phyloP scores from a whole-genome alignment of 2,797 vertebrate genomes.

The Orientallactaga sibirica region DNA sequence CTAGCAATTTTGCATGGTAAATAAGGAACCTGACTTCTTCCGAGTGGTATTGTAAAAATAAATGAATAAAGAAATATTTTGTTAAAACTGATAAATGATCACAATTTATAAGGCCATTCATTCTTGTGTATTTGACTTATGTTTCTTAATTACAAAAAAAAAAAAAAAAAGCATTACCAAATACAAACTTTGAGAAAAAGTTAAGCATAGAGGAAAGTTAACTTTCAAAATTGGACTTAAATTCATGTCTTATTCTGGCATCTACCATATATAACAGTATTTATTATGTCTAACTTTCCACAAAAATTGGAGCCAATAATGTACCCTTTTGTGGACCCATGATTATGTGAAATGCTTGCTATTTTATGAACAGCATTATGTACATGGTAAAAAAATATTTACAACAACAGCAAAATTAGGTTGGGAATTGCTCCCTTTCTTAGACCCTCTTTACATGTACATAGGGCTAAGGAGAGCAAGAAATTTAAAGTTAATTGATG shows the following conservation, averaged over 20 bases:
- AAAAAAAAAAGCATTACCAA: not conserved
- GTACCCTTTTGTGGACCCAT: not conserved
- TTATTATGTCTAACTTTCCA: not conserved
- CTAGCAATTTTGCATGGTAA: not conserved
- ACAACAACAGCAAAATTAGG: conserved; percentile 26
- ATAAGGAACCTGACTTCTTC: not conserved
- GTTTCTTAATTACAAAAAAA: not conserved
- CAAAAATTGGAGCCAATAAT: not conserved
- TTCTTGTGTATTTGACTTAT: conserved; percentile 28
- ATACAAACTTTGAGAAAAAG: not conserved
- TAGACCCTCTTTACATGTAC: not conserved
- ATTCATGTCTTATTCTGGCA: not conserved
- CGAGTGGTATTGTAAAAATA: not conserved
- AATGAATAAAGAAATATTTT: not conserved
- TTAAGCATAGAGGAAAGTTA: not conserved
- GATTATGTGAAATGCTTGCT: not conserved
- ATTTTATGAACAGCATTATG: not conserved
- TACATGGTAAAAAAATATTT: conserved; percentile 1
- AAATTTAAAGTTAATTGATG: not conserved
- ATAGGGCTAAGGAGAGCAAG: not conserved
- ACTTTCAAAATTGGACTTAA: conserved; percentile 21
- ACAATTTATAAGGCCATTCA: conserved; percentile 37
- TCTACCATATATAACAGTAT: not conserved
- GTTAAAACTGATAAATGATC: not conserved
- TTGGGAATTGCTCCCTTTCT: conserved; percentile 21